phyloP scores from a whole-genome alignment of 2,888 invertebrate species.

The Mythimna impura region DNA sequence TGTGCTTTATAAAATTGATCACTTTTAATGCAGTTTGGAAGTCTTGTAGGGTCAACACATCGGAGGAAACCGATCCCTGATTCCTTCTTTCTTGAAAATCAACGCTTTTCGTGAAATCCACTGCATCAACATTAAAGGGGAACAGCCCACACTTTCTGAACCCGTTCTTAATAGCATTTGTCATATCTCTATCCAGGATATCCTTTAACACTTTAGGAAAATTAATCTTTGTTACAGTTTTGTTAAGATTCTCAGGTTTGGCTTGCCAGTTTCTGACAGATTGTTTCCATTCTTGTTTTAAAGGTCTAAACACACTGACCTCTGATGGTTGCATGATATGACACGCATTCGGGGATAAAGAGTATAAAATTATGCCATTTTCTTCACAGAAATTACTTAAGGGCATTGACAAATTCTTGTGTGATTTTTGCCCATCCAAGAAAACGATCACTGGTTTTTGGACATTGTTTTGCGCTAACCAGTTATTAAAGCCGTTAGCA shows the following conservation, averaged over 20 bases:
- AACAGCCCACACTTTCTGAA: constrained; percentile 19
- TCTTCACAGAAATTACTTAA: constrained; percentile 8
- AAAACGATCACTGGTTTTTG: constrained; percentile 11
- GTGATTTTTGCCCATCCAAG: constrained; percentile 9
- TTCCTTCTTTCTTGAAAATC: too few relatives aligned
- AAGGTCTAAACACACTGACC: not conserved
- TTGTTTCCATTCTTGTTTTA: constrained; percentile 10
- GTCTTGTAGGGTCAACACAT: not conserved
- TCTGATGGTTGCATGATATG: constrained; percentile 10
- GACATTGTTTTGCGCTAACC: not conserved
- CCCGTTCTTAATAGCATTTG: not conserved
- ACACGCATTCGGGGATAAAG: not conserved
- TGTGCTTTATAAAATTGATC: constrained; percentile 1
- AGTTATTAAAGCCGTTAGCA: constrained; percentile 7
- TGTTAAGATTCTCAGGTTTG: not conserved
- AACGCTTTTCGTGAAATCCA: constrained; percentile 5
- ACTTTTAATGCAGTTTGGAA: not conserved
- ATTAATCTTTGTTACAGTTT: not conserved
- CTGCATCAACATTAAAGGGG: not conserved
- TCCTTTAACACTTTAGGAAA: constrained; percentile 3
- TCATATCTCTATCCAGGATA: not conserved
- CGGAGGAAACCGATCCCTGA: not conserved
- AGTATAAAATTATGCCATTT: constrained; percentile 13
- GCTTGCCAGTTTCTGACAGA: not conserved
- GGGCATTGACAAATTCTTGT: not conserved